Conservation (phyloP, 2,888 invertebrate genomes). For the Heliconius hortense region DNA sequence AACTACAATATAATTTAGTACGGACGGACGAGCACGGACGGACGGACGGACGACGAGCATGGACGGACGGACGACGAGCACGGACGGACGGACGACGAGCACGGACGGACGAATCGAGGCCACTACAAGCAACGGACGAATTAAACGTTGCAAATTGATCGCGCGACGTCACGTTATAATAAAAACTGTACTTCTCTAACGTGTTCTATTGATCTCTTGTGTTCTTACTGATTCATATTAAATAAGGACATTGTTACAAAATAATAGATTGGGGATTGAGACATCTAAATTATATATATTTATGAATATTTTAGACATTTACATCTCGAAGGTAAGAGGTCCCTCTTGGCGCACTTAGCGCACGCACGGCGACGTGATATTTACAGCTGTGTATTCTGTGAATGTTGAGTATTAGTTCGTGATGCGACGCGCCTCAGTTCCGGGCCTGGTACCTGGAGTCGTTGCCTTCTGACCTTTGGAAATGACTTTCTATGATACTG, state of each 20-base stretch:
- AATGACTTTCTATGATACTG: not conserved
- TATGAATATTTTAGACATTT: not conserved
- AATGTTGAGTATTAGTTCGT: slow-evolving; percentile 6
- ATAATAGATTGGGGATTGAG: no score
- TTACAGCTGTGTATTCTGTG: not conserved
- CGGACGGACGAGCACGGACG: no score
- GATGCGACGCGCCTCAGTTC: slow-evolving; percentile 8
- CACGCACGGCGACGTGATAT: not conserved
- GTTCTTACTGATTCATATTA: not conserved
- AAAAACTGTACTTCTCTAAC: not conserved
- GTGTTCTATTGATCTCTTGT: not conserved
- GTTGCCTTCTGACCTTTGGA: slow-evolving; percentile 32
- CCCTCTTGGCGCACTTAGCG: not conserved
- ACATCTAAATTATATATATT: not conserved
- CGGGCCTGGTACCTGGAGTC: slow-evolving; percentile 16
- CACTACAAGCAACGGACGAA: not conserved
- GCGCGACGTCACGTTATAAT: not conserved
- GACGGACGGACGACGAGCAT: no score
- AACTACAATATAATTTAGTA: no score
- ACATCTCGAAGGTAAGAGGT: not conserved
- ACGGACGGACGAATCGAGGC: not conserved
- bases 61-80: no score
- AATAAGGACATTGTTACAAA: not conserved
- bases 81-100: not conserved
- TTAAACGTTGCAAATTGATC: not conserved